These are phyloP conservation scores for Eira barbara DNA, from an alignment of 2,113 vertebrate species.

Conservation along the genomic window DNA sequence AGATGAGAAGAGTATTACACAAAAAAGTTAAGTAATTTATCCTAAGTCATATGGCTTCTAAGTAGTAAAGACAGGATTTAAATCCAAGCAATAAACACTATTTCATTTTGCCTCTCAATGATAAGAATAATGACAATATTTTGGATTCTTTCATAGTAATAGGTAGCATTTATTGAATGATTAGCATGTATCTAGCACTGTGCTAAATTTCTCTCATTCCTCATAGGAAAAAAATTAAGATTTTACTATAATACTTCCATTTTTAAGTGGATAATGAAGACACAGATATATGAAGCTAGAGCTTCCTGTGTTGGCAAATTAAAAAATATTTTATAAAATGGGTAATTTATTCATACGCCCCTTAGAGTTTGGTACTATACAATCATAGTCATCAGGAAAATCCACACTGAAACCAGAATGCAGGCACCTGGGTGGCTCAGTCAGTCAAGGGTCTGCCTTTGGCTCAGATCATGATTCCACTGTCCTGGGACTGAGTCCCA, in stretches of 20 bases:
- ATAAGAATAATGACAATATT: neutral
- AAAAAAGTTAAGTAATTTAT: neutral
- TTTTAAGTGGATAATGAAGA: neutral
- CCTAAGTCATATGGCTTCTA: neutral
- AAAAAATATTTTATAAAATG: neutral
- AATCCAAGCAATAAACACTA: neutral
- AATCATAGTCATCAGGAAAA: neutral
- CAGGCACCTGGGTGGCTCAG: neutral
- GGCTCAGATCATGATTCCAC: no score
- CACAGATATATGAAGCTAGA: neutral
- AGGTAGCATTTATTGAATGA: neutral
- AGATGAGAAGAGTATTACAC: neutral
- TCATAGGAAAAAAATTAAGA: neutral
- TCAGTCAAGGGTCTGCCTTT: neutral
- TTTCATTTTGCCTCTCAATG: neutral
- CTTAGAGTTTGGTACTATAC: neutral
- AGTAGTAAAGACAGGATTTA: neutral
- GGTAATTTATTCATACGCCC: neutral
- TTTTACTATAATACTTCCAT: neutral
- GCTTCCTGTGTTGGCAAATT: neutral
- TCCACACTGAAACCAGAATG: neutral
- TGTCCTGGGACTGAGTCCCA: no score
- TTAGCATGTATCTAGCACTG: neutral
- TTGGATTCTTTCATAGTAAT: neutral
- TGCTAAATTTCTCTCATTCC: neutral